Base-by-base conservation (phyloP, 2,888 invertebrate genomes). In the Gisinianus flammeolus region DNA sequence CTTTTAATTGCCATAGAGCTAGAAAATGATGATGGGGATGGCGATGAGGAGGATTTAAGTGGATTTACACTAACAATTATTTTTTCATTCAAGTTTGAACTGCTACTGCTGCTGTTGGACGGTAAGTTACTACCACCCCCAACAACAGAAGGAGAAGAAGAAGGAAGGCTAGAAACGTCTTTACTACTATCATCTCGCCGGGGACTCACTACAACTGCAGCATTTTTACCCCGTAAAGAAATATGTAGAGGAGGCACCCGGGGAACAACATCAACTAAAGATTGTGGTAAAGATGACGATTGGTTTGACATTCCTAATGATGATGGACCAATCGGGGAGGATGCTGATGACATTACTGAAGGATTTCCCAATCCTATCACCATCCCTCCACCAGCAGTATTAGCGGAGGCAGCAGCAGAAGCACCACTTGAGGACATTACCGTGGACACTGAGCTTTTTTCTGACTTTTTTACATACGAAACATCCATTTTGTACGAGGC, bases 171-270 rank as follows among this genome's bases (percentile, higher is more conserved):
- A 12, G 77, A 67, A 66, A 66, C 22, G 66, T 77, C 64, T 62
- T 71, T 72, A 4, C 10, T 26, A 24, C 22, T 26, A n/a, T 84
- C 84, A 54, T 84, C 84, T 68, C 84, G 77, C 31, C 85, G 92
- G 6, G 85, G 85, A 78, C 85, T 93, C 84, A 94, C 94, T 69
- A 95, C 94, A 58, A 94, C 94, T 0, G 94, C 93, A 24, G 90
- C 89, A 86, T 94, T 94, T 78, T 94, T 90, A 0, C 94, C 94
- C 79, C 95, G 90, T 62, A 96, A 88, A 78, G 94, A 94, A 85
- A 96, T 95, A 87, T 95, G 95, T 80, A 95, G 88, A 0, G 95
- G 96, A 10, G 96, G 95, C 68, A 96, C 96, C 76, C 94, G 89
- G 8, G 93, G 91, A 85, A 94, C 94, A 80, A 93, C 94, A 1